Conservation (phyloP, 2,797 vertebrate species). For the Cynopterus sphinx region DNA sequence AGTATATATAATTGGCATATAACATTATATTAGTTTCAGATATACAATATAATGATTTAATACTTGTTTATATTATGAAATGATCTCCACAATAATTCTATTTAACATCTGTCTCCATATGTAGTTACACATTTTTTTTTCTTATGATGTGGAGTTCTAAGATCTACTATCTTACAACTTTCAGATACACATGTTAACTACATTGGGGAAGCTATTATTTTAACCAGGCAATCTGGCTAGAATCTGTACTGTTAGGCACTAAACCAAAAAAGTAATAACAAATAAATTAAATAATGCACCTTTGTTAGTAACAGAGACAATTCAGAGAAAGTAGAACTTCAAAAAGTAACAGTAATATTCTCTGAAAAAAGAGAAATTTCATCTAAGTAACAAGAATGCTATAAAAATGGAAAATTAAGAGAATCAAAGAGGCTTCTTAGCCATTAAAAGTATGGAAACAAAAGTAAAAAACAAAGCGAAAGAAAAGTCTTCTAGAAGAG, state of each 20-base stretch:
- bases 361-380: not conserved
- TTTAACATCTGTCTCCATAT: not conserved
- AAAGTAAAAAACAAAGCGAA: not conserved
- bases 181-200: not conserved
- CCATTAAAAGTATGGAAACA: not conserved
- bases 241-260: not conserved
- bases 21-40: not conserved
- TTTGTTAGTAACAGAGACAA: not conserved
- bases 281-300: not conserved
- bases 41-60: not conserved
- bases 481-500: not conserved
- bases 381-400: not conserved
- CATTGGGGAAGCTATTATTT: not conserved
- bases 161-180: not conserved
- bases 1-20: not conserved
- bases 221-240: not conserved
- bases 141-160: not conserved
- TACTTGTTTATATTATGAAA: not conserved
- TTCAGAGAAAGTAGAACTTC: constrained; percentile 9
- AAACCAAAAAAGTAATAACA: not conserved
- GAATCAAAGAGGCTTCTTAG: not conserved
- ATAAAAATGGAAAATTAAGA: not conserved
- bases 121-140: not conserved
- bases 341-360: not conserved
- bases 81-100: not conserved